Percentiles rank a stretch among this genome's conserved stretches.
Conservation (phyloP, 92 coral and sea anemone genomes). For the Actinernus sp. region DNA sequence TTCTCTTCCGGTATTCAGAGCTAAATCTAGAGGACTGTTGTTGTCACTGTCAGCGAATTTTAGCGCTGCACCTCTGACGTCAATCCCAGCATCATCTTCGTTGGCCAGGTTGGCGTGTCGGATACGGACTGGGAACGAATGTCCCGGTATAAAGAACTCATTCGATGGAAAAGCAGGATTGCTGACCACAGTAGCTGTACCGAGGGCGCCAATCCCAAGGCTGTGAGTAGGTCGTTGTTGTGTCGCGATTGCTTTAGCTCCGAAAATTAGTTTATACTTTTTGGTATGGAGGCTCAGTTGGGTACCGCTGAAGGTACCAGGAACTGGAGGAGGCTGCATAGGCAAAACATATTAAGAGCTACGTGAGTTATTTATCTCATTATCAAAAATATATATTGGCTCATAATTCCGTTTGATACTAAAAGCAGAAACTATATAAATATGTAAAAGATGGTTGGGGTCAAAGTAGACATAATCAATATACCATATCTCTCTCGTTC, state of each 20-base stretch:
- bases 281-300: constrained; percentile 45
- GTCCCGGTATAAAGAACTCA: constrained; percentile 73
- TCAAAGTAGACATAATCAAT: too few species aligned
- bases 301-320: constrained; percentile 71
- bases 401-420: too few species aligned
- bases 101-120: constrained; percentile 68
- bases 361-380: too few species aligned
- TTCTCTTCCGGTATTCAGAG: constrained; percentile 77
- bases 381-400: too few species aligned
- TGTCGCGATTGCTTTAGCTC: constrained; percentile 38
- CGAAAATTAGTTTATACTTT: constrained; percentile 65
- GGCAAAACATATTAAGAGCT: too few species aligned
- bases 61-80: constrained; percentile 77
- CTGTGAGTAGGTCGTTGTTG: constrained; percentile 79
- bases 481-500: too few species aligned
- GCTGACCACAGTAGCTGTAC: constrained; percentile 48
- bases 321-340: constrained; percentile 65
- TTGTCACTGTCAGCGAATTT: constrained; percentile 82
- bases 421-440: too few species aligned
- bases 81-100: constrained; percentile 71
- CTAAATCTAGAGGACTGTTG: constrained; percentile 71
- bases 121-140: constrained; percentile 69
- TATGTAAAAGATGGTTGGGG: too few species aligned
- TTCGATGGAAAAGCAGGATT: constrained; percentile 75
- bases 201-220: constrained; percentile 69